Evolutionary conservation across 2,888 invertebrate genomes (phyloP).

Genomic region (Monopis laevigella): DNA sequence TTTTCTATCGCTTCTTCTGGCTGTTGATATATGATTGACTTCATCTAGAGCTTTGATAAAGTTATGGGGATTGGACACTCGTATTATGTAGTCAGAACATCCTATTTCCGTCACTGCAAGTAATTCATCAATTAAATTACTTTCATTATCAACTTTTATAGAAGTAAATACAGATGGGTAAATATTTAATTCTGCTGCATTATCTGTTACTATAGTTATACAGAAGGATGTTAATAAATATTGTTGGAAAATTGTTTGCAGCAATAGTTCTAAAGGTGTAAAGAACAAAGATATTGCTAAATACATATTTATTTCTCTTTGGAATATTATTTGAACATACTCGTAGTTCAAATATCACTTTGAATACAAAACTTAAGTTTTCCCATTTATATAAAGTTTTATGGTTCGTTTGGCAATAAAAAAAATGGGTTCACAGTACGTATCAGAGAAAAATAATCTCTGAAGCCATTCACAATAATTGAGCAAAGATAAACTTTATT

Average conservation of each 20-base stretch:
- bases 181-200: conserved; percentile 24
- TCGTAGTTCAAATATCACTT: no score
- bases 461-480: no score
- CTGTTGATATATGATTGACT: conserved; percentile 37
- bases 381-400: no score
- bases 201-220: conserved; percentile 39
- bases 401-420: no score
- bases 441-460: no score
- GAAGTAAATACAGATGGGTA: conserved; percentile 27
- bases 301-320: no score
- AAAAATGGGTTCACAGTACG: no score
- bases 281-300: no score
- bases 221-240: conserved; percentile 41
- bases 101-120: conserved; percentile 45
- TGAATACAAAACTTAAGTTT: no score
- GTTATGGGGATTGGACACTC: conserved; percentile 33
- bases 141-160: conserved; percentile 26
- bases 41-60: conserved; percentile 48
- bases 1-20: conserved; percentile 52
- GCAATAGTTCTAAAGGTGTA: conserved; percentile 32
- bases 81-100: conserved; percentile 55
- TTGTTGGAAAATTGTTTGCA: conserved; percentile 33
- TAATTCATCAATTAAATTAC: conserved; percentile 28
- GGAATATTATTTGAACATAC: no score
- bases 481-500: no score